These are phyloP conservation scores for Hyperopisus bebe DNA, from an alignment of 2,113 vertebrate species.

Conservation along the genomic window DNA sequence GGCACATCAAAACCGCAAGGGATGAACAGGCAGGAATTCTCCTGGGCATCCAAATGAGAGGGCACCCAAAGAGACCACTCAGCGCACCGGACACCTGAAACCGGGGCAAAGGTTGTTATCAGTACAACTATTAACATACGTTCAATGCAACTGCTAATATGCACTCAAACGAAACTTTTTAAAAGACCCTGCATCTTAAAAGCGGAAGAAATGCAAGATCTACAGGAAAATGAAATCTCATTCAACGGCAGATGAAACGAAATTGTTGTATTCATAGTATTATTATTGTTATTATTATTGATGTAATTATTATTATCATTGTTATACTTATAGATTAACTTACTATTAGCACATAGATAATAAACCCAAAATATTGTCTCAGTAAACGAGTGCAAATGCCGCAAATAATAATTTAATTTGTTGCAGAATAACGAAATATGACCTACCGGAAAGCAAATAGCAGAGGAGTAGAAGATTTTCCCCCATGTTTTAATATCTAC, in stretches of 20 bases:
- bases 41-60: background rate
- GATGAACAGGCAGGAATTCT: background rate
- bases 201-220: background rate
- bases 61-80: conserved; percentile 16
- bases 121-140: background rate
- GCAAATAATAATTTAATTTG: background rate
- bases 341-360: background rate
- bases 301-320: background rate
- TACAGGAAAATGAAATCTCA: background rate
- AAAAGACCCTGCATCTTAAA: background rate
- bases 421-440: background rate
- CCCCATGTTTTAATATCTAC: background rate
- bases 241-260: background rate
- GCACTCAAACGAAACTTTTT: background rate
- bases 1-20: background rate
- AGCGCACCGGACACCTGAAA: conserved; percentile 4
- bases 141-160: background rate
- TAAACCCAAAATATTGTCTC: background rate
- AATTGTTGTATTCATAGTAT: background rate
- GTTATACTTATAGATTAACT: background rate
- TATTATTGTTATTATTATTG: background rate
- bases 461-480: background rate
- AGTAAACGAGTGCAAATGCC: background rate
- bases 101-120: background rate
- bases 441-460: background rate